A percentile compares a stretch with the other conserved stretches of the same genome.
Evolutionary conservation across 1,140 invertebrate species (phyloP).

Genomic region (Drosophila pallidifrons): DNA sequence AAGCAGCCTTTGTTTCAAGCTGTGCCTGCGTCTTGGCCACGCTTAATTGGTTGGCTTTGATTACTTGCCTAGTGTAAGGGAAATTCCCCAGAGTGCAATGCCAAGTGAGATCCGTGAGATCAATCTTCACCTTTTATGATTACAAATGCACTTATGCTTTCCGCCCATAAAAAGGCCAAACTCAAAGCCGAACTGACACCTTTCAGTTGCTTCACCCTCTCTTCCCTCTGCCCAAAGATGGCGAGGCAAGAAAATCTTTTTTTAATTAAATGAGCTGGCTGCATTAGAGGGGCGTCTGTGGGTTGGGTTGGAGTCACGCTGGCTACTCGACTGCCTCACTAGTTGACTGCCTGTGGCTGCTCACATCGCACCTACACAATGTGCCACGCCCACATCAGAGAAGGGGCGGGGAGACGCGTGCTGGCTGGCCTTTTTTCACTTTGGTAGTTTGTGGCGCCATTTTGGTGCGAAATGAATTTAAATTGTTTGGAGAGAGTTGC

Average conservation of each 20-base stretch:
- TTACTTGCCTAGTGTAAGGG: conserved; percentile 59
- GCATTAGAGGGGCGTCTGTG: conserved; percentile 45
- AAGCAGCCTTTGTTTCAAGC: conserved; percentile 58
- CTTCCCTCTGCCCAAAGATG: conserved; percentile 9
- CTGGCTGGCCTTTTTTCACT: conserved; percentile 39
- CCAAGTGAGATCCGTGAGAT: not conserved
- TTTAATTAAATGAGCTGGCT: conserved; percentile 79
- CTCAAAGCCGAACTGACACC: conserved; percentile 11
- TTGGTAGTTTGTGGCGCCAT: conserved; percentile 79
- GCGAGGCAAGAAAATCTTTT: conserved; percentile 64
- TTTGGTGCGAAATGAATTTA: conserved; percentile 81
- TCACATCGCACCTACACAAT: conserved; percentile 69
- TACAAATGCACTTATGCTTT: conserved; percentile 15
- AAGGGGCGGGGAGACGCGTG: conserved; percentile 27
- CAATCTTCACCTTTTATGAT: conserved; percentile 8
- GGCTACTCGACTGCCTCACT: conserved; percentile 30
- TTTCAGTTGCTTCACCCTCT: not conserved
- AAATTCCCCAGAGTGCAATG: not conserved
- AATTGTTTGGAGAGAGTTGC: conserved; percentile 66
- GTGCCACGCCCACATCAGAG: conserved; percentile 23
- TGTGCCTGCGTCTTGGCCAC: conserved; percentile 68
- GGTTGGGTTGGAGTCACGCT: conserved; percentile 50
- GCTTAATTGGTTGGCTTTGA: conserved; percentile 83
- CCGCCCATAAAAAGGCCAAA: not conserved
- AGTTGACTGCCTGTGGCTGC: conserved; percentile 36